Evolutionary conservation across 2,113 vertebrate genomes (phyloP).

Genomic region (Thinocorus orbignyianus): DNA sequence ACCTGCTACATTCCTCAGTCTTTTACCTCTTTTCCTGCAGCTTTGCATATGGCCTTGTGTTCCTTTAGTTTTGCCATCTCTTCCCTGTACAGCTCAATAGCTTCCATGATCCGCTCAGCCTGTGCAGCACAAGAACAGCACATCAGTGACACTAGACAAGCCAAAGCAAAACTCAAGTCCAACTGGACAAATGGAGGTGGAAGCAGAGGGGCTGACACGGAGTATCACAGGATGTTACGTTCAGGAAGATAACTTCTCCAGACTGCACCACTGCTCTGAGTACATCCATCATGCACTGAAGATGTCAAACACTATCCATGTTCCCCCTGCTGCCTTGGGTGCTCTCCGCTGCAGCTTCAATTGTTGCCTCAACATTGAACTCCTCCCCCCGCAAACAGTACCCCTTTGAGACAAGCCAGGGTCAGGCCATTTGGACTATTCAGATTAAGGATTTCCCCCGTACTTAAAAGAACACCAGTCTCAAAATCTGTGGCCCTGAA

Average conservation of each 20-base stretch:
- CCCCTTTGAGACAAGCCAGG: neutral
- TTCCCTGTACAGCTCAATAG: constrained; percentile 88
- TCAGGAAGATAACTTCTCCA: neutral
- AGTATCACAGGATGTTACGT: neutral
- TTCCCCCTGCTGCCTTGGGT: neutral
- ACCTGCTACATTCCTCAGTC: neutral
- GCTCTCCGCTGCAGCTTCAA: neutral
- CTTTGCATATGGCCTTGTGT: constrained; percentile 83
- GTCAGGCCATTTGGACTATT: neutral
- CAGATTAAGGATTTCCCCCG: neutral
- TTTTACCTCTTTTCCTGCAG: constrained; percentile 88
- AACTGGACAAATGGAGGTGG: neutral
- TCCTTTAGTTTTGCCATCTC: constrained; percentile 87
- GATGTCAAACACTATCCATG: neutral
- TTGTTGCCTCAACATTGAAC: neutral
- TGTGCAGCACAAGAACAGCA: constrained; percentile 30
- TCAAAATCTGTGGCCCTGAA: neutral
- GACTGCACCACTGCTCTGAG: neutral
- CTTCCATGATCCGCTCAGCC: constrained; percentile 97
- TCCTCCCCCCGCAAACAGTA: neutral
- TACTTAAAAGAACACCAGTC: neutral
- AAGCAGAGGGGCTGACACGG: neutral
- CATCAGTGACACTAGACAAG: neutral
- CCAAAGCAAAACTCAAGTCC: neutral
- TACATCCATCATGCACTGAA: neutral